Base-by-base conservation (phyloP, 2,888 invertebrate species). In the Harpalus rubripes region DNA sequence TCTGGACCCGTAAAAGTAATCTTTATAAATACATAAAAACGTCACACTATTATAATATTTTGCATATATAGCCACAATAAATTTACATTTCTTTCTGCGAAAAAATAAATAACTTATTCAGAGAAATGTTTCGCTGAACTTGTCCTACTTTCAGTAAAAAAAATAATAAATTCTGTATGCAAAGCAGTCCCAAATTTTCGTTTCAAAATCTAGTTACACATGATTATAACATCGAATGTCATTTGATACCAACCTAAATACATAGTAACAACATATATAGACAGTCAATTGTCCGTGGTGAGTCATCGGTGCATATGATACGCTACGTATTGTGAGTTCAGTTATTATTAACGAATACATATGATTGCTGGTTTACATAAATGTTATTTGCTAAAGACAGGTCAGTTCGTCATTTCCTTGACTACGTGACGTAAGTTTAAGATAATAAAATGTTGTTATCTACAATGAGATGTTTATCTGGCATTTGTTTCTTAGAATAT, bases 181-280 rank as follows among this genome's bases (percentile, higher is more conserved):
- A 68, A 68, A 32, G 1, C 39, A 16, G 15, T 7, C 39, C 15
- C 6, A 68, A 68, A 68, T 68, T 15, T 68, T 68, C 39, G 39
- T 68, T 15, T 68, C 32, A 68, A 68, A 68, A 39, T 39, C 26
- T 39, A 68, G 68, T 68, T 22, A 63, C 63, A 52, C 44, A 12
- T 52, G 63, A 22, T 68, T 68, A 68, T 68, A 32, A 63, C 41
- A 74, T 74, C 26, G 44, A 74, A 44, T 44, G 78, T 78, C 58
- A 58, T 78, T 58, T 78, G 58, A 58, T 56, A 18, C 32, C 78
- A 52, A 58, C 78, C 78, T 78, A 58, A 78, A 78, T 78, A 78
- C 78, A 78, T 78, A 58, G 12, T 56, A 78, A 58, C 26, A 56
- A 56, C 68, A 39, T 15, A 15, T 59, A 59, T 59, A 39, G 68